A percentile compares a stretch with the other conserved stretches of the same genome.
These are phyloP conservation scores for Leptopilina drosophilae DNA, from an alignment of 2,888 invertebrate species.

Conservation along the genomic window DNA sequence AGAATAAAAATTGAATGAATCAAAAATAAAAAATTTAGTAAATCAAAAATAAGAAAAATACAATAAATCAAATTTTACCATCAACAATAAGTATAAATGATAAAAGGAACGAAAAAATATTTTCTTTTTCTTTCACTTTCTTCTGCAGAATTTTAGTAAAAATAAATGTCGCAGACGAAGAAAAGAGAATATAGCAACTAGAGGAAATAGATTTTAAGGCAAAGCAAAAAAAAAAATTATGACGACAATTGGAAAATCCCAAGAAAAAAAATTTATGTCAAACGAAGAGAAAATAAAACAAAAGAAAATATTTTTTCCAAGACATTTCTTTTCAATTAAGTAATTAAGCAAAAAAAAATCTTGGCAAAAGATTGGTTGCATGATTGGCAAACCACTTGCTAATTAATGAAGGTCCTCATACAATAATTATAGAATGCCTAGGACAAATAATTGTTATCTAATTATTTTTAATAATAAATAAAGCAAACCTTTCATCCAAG, in stretches of 20 bases:
- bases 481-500: too few relatives aligned
- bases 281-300: constrained; percentile 1
- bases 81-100: not conserved
- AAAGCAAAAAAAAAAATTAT: constrained; percentile 2
- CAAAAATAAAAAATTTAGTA: too few relatives aligned
- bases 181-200: not conserved
- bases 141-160: not conserved
- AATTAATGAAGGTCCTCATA: constrained; percentile 23
- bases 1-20: too few relatives aligned
- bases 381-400: constrained; percentile 32
- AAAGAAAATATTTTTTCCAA: not conserved
- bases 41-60: too few relatives aligned
- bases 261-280: not conserved
- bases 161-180: not conserved
- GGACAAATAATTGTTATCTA: not conserved
- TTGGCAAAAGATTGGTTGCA: constrained; percentile 4
- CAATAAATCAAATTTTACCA: not conserved
- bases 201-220: not conserved
- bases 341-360: not conserved
- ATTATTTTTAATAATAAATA: not conserved
- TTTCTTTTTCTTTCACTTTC: not conserved
- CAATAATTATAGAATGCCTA: constrained; percentile 13
- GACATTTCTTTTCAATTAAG: not conserved
- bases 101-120: not conserved
- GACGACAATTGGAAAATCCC: constrained; percentile 16